Percentiles rank a stretch among this genome's conserved stretches.
Evolutionary conservation across 1,140 invertebrate species (phyloP).

Genomic region (Dufourea novaeangliae): DNA sequence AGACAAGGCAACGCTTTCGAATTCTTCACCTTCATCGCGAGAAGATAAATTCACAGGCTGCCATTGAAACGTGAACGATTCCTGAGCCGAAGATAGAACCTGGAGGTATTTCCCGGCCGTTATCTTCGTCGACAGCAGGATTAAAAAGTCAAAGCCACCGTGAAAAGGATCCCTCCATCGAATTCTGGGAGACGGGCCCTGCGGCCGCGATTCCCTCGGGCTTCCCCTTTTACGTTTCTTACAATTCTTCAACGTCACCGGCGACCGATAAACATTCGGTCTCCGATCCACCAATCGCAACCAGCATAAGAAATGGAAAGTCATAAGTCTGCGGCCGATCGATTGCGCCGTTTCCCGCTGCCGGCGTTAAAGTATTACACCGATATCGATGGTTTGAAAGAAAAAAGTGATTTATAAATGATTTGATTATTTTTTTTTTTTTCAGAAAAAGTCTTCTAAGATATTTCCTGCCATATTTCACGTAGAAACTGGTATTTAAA

Average conservation of each 20-base stretch:
- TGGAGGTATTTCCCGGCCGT: constrained; percentile 47
- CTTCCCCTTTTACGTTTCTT: constrained; percentile 29
- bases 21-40: not conserved
- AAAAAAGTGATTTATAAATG: too few species aligned
- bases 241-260: constrained; percentile 61
- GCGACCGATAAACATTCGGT: constrained; percentile 62
- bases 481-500: too few species aligned
- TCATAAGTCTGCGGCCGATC: constrained; percentile 61
- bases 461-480: too few species aligned
- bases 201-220: constrained; percentile 7
- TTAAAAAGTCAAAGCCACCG: constrained; percentile 56
- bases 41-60: constrained; percentile 14
- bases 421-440: too few species aligned
- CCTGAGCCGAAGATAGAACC: constrained; percentile 8
- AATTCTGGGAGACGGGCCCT: constrained; percentile 51
- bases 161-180: constrained; percentile 59
- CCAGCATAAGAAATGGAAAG: constrained; percentile 60
- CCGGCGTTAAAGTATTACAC: not conserved
- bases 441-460: too few species aligned
- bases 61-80: constrained; percentile 33
- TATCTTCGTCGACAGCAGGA: constrained; percentile 55
- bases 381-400: not conserved
- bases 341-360: constrained; percentile 45
- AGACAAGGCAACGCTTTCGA: not conserved
- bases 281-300: constrained; percentile 49